phyloP scores from a whole-genome alignment of 1,140 invertebrate genomes.

The Argopecten irradians region DNA sequence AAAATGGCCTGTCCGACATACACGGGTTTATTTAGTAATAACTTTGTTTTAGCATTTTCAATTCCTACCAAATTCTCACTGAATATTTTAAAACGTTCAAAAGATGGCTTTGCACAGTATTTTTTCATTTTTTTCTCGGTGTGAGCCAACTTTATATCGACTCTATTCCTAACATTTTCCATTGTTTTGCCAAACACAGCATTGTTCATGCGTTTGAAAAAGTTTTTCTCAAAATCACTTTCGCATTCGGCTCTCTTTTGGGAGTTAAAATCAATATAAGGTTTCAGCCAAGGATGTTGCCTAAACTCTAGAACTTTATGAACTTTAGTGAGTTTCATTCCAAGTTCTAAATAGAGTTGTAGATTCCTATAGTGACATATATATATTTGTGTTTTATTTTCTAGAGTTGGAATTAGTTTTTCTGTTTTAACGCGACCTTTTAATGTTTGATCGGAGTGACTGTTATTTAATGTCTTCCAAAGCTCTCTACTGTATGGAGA shows the following conservation, averaged over 20 bases:
- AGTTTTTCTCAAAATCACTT: conserved; percentile 33
- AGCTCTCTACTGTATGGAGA: conserved; percentile 24
- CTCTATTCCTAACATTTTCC: conserved; percentile 24
- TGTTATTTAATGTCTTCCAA: background rate
- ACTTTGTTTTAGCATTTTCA: background rate
- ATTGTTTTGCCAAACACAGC: conserved; percentile 26
- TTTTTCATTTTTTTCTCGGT: conserved; percentile 29
- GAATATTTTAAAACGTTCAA: conserved; percentile 13
- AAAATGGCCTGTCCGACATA: conserved; percentile 26
- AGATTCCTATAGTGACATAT: conserved; percentile 49
- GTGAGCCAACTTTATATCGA: conserved; percentile 29
- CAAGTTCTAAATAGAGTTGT: conserved; percentile 38
- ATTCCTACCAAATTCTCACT: conserved; percentile 34
- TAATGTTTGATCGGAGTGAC: background rate
- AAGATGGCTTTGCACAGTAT: background rate
- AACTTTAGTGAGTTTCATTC: conserved; percentile 30
- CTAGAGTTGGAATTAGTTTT: conserved; percentile 46
- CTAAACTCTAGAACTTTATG: conserved; percentile 42
- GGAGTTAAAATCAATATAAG: conserved; percentile 48
- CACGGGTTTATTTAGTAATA: conserved; percentile 38
- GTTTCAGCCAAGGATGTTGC: conserved; percentile 45
- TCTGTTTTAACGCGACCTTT: background rate
- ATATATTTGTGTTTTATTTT: conserved; percentile 49
- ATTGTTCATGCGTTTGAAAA: background rate
- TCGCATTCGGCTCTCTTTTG: conserved; percentile 24